phyloP scores from a whole-genome alignment of 1,140 invertebrate genomes.

The Stenopsyche tienmushanensis region DNA sequence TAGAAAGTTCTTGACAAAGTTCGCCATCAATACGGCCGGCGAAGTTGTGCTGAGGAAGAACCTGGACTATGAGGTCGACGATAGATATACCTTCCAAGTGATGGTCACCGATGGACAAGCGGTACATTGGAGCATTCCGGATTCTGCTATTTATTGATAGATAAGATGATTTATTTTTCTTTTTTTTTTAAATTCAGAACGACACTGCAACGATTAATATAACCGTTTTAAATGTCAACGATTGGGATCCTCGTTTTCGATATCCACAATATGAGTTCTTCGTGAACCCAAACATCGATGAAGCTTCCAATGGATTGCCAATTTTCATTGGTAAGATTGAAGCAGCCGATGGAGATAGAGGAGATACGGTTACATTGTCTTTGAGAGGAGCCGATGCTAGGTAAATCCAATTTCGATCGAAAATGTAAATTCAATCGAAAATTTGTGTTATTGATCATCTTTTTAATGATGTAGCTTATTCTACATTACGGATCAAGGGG shows the following conservation, averaged over 20 bases:
- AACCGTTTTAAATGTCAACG: constrained; percentile 84
- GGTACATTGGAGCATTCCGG: constrained; percentile 62
- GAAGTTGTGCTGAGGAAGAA: constrained; percentile 75
- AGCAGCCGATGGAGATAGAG: constrained; percentile 77
- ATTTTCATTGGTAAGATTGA: constrained; percentile 67
- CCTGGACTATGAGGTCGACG: constrained; percentile 78
- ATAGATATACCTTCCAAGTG: constrained; percentile 75
- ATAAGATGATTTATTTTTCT: neutral
- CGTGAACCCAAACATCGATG: constrained; percentile 54
- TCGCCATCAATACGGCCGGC: constrained; percentile 74
- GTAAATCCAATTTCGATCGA: constrained; percentile 46
- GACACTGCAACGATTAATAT: constrained; percentile 72
- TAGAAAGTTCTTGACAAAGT: constrained; percentile 64
- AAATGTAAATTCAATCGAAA: neutral
- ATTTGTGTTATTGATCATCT: neutral
- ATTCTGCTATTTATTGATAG: neutral
- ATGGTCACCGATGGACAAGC: constrained; percentile 79
- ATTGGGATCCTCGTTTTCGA: constrained; percentile 88
- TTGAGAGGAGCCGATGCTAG: constrained; percentile 71
- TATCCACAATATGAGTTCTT: constrained; percentile 85
- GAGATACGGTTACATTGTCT: constrained; percentile 68
- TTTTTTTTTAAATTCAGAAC: constrained; percentile 61
- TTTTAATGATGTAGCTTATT: constrained; percentile 54
- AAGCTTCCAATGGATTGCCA: constrained; percentile 50
- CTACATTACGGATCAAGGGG: constrained; percentile 56